phyloP scores from a whole-genome alignment of 1,140 invertebrate genomes.

The Conus ventricosus region DNA sequence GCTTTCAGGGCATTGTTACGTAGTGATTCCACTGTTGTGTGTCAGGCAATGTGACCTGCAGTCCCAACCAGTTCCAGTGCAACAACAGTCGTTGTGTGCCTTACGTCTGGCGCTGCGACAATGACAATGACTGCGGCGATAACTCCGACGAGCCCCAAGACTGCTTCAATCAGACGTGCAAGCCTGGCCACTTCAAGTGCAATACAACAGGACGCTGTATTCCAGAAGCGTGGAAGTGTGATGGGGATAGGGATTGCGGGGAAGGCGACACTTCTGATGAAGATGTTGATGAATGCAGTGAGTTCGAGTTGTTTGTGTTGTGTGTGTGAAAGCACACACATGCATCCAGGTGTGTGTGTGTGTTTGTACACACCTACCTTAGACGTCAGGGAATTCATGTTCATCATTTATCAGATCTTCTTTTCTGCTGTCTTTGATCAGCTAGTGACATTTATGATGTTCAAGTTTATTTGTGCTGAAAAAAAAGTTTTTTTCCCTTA shows the following conservation, averaged over 20 bases:
- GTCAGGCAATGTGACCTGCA: slow-evolving; percentile 24
- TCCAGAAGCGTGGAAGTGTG: slow-evolving; percentile 80
- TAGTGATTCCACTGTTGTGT: not conserved
- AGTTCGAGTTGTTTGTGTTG: slow-evolving; percentile 36
- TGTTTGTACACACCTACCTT: not conserved
- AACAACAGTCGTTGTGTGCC: slow-evolving; percentile 93
- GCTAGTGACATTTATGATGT: too few relatives aligned
- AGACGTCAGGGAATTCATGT: too few relatives aligned
- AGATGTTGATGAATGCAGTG: slow-evolving; percentile 53
- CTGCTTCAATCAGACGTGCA: slow-evolving; percentile 75
- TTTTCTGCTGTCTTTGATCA: too few relatives aligned
- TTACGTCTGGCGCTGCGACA: slow-evolving; percentile 93
- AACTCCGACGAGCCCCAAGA: slow-evolving; percentile 83
- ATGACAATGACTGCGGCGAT: slow-evolving; percentile 92
- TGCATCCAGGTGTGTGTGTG: not conserved
- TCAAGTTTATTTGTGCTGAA: too few relatives aligned
- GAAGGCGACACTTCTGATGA: slow-evolving; percentile 63
- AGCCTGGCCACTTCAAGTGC: slow-evolving; percentile 54
- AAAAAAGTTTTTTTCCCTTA: too few relatives aligned
- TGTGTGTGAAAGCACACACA: not conserved
- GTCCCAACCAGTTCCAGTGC: slow-evolving; percentile 90
- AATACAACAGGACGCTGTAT: slow-evolving; percentile 78
- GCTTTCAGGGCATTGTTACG: too few relatives aligned
- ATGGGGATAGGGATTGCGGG: slow-evolving; percentile 73
- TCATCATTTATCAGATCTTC: too few relatives aligned